phyloP scores from a whole-genome alignment of 2,113 vertebrate genomes.

The Elachura formosa region DNA sequence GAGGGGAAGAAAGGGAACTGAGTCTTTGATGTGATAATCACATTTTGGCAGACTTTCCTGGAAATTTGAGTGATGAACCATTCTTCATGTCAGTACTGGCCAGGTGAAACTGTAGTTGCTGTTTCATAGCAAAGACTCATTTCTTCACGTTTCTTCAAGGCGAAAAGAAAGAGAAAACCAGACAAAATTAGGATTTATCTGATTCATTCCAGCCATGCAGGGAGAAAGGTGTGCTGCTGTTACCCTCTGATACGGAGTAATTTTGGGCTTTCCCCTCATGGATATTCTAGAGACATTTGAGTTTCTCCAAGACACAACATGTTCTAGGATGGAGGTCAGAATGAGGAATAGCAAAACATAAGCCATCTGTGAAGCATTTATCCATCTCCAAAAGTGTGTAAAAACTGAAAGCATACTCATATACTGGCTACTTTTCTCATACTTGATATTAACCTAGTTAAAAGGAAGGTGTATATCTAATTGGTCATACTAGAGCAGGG shows the following conservation, averaged over 20 bases:
- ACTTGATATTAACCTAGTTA: neutral
- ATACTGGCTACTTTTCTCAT: neutral
- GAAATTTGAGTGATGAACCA: neutral
- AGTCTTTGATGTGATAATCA: neutral
- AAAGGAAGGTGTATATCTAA: neutral
- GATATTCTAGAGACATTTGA: neutral
- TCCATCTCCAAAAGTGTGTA: neutral
- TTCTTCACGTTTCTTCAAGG: neutral
- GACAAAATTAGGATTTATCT: neutral
- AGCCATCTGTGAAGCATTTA: neutral
- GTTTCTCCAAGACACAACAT: neutral
- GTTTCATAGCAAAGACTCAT: neutral
- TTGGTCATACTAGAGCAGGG: neutral
- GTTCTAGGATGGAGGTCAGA: neutral
- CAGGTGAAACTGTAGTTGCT: neutral
- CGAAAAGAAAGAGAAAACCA: neutral
- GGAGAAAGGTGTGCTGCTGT: neutral
- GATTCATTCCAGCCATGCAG: neutral
- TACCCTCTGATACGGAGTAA: neutral
- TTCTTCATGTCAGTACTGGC: neutral
- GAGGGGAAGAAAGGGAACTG: neutral
- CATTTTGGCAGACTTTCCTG: neutral
- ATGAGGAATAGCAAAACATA: rapidly evolving
- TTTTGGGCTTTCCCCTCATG: neutral
- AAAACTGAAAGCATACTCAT: neutral